phyloP scores from a whole-genome alignment of 1,140 invertebrate species.

The Pseudomyrmex gracilis region DNA sequence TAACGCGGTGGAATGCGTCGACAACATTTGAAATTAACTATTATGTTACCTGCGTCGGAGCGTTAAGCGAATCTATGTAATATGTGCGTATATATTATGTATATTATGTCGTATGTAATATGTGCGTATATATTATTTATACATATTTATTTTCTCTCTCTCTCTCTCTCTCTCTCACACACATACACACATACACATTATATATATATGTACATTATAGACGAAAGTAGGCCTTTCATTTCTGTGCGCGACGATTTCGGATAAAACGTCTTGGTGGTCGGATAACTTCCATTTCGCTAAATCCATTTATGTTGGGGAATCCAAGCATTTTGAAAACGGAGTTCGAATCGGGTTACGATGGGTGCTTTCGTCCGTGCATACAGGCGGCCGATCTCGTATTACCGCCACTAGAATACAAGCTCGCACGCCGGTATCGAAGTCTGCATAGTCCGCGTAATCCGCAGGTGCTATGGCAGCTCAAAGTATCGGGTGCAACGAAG shows the following conservation, averaged over 20 bases:
- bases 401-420: conserved; percentile 20
- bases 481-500: conserved; percentile 49
- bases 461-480: conserved; percentile 15
- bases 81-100: background rate
- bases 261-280: conserved; percentile 25
- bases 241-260: background rate
- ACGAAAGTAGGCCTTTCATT: conserved; percentile 53
- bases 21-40: conserved; percentile 58
- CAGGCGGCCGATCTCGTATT: conserved; percentile 13
- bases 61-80: conserved; percentile 42
- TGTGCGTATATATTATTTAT: background rate
- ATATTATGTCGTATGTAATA: conserved; percentile 26
- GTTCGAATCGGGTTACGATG: conserved; percentile 16
- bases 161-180: too few relatives aligned
- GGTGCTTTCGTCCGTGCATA: background rate
- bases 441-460: conserved; percentile 45
- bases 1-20: conserved; percentile 16
- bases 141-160: background rate
- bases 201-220: background rate
- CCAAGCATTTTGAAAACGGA: conserved; percentile 61
- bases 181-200: background rate
- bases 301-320: conserved; percentile 62
- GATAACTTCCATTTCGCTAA: conserved; percentile 71
- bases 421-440: conserved; percentile 25
- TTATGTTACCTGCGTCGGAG: conserved; percentile 26